Evolutionary conservation across 2,888 invertebrate species (phyloP).

Genomic region (Synanthedon tipuliformis): DNA sequence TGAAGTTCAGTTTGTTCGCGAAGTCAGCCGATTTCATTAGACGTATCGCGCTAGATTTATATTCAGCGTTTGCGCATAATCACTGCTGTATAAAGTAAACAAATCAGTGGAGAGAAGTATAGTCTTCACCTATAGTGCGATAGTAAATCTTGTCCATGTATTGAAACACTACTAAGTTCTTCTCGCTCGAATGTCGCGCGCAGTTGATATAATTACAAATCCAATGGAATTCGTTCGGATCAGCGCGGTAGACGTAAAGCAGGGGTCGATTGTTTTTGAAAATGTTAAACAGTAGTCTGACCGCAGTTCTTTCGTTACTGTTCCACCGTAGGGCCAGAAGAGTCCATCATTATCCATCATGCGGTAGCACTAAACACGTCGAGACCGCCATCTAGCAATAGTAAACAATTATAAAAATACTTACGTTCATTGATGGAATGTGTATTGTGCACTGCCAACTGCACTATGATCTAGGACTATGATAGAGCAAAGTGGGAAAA

Average conservation of each 20-base stretch:
- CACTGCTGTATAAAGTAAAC: conserved; percentile 47
- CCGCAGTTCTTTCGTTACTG: conserved; percentile 11
- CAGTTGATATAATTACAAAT: conserved; percentile 67
- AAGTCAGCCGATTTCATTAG: conserved; percentile 22
- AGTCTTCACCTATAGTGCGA: conserved; percentile 29
- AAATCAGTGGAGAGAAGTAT: conserved; percentile 45
- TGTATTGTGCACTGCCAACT: no score
- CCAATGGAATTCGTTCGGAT: conserved; percentile 60
- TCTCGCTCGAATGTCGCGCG: conserved; percentile 53
- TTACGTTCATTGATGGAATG: no score
- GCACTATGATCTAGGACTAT: no score
- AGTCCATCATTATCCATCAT: conserved; percentile 25
- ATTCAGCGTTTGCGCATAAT: conserved; percentile 31
- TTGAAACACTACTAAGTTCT: conserved; percentile 69
- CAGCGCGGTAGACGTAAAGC: conserved; percentile 45
- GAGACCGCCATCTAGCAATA: conserved; percentile 37
- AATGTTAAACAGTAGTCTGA: conserved; percentile 53
- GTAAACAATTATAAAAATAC: neutral
- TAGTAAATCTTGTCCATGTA: conserved; percentile 66
- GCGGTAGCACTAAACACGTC: conserved; percentile 48
- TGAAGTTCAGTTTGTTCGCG: conserved; percentile 11
- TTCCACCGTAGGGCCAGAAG: conserved; percentile 48
- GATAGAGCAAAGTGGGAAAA: no score
- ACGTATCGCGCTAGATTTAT: no score
- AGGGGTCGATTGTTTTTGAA: neutral